Conservation (phyloP, 2,888 invertebrate genomes). For the Stictocephala bisonia region DNA sequence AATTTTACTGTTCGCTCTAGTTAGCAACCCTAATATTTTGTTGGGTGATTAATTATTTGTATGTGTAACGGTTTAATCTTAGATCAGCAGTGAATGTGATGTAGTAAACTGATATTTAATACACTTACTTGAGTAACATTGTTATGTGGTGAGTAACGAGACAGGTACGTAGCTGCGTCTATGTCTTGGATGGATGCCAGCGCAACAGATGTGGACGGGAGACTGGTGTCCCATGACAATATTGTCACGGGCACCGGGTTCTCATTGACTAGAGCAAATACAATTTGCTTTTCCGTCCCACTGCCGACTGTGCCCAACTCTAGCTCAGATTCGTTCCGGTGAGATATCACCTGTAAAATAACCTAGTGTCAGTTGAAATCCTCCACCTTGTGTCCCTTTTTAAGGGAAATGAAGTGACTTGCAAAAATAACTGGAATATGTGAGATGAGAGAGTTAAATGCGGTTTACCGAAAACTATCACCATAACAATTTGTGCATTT, state of each 20-base stretch:
- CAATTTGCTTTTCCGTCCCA: constrained; percentile 74
- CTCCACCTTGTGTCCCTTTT: too few relatives aligned
- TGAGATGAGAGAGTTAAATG: too few relatives aligned
- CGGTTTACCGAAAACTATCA: too few relatives aligned
- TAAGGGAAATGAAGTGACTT: too few relatives aligned
- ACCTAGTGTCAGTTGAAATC: background rate
- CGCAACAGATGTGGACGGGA: constrained; percentile 68
- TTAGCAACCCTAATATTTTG: too few relatives aligned
- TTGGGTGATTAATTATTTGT: too few relatives aligned
- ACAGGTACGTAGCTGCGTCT: constrained; percentile 62
- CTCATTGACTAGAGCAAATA: constrained; percentile 78
- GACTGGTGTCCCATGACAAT: constrained; percentile 71
- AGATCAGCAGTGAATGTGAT: too few relatives aligned
- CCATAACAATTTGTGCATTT: too few relatives aligned
- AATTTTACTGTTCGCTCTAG: too few relatives aligned
- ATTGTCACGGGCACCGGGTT: constrained; percentile 79
- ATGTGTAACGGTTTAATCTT: too few relatives aligned
- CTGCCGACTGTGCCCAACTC: constrained; percentile 76
- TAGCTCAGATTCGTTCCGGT: constrained; percentile 62
- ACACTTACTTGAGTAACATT: constrained; percentile 64
- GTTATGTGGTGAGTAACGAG: constrained; percentile 63
- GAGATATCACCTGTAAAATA: constrained; percentile 50
- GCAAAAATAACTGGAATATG: too few relatives aligned
- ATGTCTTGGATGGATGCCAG: constrained; percentile 71
- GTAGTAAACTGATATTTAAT: too few relatives aligned